Evolutionary conservation across 2,888 invertebrate species (phyloP).

Genomic region (Crocallis elinguaria): DNA sequence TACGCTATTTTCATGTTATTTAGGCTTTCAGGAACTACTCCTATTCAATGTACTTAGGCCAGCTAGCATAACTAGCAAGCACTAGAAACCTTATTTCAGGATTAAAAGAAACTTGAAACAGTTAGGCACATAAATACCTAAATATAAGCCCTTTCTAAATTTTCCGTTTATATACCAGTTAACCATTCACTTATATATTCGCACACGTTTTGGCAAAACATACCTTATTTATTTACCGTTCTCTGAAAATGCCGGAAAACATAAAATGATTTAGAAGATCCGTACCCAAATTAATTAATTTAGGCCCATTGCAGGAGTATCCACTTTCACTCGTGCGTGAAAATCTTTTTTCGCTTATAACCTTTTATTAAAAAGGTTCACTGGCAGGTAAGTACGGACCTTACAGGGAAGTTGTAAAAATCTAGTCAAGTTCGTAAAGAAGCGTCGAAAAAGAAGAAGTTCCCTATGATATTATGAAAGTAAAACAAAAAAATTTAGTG

Average conservation of each 20-base stretch:
- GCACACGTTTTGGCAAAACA: constrained; percentile 4
- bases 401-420: constrained; percentile 57
- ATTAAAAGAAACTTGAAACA: no score
- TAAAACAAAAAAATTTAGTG: no score
- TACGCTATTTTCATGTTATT: no score
- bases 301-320: constrained; percentile 46
- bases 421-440: constrained; percentile 3
- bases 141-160: background rate
- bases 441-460: background rate
- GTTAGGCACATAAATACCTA: background rate
- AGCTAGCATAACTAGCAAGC: no score
- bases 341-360: constrained; percentile 54
- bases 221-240: constrained; percentile 19
- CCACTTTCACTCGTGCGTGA: constrained; percentile 44
- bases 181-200: background rate
- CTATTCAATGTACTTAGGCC: no score
- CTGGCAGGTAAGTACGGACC: constrained; percentile 40
- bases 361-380: constrained; percentile 54
- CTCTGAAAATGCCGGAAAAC: constrained; percentile 12
- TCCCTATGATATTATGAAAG: no score
- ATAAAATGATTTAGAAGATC: constrained; percentile 30
- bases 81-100: no score
- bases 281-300: constrained; percentile 51
- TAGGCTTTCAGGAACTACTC: no score
- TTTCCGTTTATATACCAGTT: background rate